Conservation (phyloP, 2,113 vertebrate species). For the Saimiri boliviensis region DNA sequence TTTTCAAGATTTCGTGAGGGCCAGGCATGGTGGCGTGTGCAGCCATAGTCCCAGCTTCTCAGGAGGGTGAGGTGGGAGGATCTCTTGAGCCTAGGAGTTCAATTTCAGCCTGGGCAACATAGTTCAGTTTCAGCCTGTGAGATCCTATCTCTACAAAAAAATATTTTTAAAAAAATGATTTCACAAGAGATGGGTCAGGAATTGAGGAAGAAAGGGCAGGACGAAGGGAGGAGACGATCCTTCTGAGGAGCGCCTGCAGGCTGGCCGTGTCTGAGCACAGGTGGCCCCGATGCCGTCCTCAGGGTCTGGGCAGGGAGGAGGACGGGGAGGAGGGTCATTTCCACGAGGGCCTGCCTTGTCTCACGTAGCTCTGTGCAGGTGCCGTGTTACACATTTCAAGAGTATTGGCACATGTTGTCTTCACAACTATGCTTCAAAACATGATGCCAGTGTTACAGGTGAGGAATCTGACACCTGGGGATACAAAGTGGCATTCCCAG, state of each 20-base stretch:
- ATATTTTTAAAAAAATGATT: not conserved
- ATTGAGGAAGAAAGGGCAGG: not conserved
- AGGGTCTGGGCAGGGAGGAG: not conserved
- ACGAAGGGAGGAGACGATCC: not conserved
- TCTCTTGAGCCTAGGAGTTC: no score
- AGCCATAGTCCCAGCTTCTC: no score
- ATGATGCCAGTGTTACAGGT: not conserved
- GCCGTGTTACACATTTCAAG: accelerated
- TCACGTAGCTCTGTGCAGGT: not conserved
- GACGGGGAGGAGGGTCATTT: no score
- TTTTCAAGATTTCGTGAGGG: not conserved
- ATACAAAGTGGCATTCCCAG: not conserved
- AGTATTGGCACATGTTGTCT: accelerated
- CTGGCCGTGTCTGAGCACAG: no score
- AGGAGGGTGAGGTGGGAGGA: no score
- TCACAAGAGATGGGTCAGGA: not conserved
- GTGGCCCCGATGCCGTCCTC: no score
- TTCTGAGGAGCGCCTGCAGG: not conserved
- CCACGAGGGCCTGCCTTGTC: not conserved
- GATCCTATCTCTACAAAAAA: no score
- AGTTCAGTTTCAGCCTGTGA: no score
- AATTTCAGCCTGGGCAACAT: no score
- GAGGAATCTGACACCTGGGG: not conserved
- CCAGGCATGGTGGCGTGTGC: no score
- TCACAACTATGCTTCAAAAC: not conserved